Evolutionary conservation across 2,797 vertebrate genomes (phyloP).

Genomic region (Sus cebifrons): DNA sequence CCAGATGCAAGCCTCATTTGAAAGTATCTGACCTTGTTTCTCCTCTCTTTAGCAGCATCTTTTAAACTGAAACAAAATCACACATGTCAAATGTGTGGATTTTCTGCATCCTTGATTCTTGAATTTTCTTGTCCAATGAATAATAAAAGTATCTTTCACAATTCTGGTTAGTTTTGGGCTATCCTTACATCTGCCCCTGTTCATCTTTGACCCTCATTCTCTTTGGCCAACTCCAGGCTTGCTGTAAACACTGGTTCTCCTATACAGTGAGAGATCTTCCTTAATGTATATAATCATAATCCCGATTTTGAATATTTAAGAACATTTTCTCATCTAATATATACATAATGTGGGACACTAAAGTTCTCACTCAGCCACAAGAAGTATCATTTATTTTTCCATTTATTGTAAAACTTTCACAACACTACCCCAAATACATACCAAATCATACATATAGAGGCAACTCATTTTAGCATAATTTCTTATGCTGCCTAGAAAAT

Average conservation of each 20-base stretch:
- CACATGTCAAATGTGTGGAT: conserved; percentile 29
- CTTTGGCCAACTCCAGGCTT: background rate
- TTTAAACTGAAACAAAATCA: conserved; percentile 60
- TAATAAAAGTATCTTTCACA: conserved; percentile 44
- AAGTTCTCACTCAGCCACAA: background rate
- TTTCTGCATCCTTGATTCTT: conserved; percentile 47
- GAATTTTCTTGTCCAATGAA: conserved; percentile 59
- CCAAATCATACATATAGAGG: background rate
- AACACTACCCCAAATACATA: background rate
- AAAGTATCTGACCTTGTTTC: background rate
- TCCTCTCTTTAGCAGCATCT: conserved; percentile 37
- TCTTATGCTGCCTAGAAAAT: conserved; percentile 34
- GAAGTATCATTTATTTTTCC: conserved; percentile 31
- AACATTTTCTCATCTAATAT: background rate
- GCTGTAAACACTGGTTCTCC: background rate
- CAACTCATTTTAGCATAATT: conserved; percentile 23
- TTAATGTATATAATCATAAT: background rate
- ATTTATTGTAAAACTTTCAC: background rate
- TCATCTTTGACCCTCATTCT: background rate
- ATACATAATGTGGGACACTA: background rate
- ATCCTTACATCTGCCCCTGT: background rate
- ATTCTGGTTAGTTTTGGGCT: background rate
- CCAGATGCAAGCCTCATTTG: background rate
- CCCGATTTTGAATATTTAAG: conserved; percentile 22
- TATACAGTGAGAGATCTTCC: background rate